phyloP scores from a whole-genome alignment of 2,888 invertebrate genomes.

The Neoascia interrupta region DNA sequence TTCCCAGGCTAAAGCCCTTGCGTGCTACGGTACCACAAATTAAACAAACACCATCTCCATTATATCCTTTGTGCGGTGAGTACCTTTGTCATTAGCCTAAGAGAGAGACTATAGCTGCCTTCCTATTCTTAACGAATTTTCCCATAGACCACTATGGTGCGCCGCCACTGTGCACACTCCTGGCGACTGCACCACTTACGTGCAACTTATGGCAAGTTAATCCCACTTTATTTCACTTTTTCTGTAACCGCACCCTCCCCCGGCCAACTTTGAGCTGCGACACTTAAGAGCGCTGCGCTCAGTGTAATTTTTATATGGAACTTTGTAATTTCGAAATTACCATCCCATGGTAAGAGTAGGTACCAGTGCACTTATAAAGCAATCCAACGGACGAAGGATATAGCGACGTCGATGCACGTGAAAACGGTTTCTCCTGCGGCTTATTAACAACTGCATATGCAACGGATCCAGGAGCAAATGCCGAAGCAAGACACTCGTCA shows the following conservation, averaged over 20 bases:
- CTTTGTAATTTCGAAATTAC: constrained; percentile 60
- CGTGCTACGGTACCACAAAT: constrained; percentile 21
- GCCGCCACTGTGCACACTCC: not conserved
- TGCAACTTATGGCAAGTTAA: constrained; percentile 48
- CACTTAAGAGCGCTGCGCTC: constrained; percentile 37
- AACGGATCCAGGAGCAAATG: constrained; percentile 9
- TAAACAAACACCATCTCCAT: constrained; percentile 47
- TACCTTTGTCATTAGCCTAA: constrained; percentile 12
- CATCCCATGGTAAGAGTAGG: constrained; percentile 1
- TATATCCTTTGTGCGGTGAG: constrained; percentile 27
- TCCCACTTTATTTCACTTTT: constrained; percentile 35
- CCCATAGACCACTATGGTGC: not conserved
- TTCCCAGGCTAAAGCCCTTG: no score
- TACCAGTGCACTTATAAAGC: not conserved
- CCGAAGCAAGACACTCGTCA: constrained; percentile 60
- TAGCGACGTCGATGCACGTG: not conserved
- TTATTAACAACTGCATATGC: constrained; percentile 17
- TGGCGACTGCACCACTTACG: constrained; percentile 7
- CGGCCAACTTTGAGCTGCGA: not conserved
- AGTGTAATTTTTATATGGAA: constrained; percentile 55
- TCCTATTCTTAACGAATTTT: constrained; percentile 8
- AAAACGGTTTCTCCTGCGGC: not conserved
- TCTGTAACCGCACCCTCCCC: constrained; percentile 4
- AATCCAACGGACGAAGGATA: not conserved
- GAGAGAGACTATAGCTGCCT: not conserved